Base-by-base conservation (phyloP, 1,140 invertebrate genomes). In the Tetramorium simillimum region DNA sequence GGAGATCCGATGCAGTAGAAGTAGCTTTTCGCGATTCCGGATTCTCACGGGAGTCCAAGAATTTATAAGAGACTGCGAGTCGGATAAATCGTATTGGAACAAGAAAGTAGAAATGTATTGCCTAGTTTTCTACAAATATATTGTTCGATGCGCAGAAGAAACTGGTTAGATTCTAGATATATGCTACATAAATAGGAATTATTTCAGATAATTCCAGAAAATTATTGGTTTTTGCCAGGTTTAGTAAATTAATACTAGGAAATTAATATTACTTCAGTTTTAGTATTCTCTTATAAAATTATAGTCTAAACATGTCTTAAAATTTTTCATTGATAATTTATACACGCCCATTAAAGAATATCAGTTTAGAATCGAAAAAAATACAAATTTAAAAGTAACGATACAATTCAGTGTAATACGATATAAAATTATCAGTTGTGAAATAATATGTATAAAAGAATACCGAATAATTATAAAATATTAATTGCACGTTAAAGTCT, bases 61-160 rank as follows among this genome's bases (percentile, higher is more conserved):
- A 84, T 84, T 84, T 84, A 84, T 84, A 84, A 84, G 80, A 84
- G 69, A 60, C 80, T 84, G 53, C 28, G 69, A 73, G 14, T 43
- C 67, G 21, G 40, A 82, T 82, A 84, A 84, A 84, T 84, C 40
- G 80, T 28, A 75, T 84, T 46, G 80, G 14, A 84, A 84, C 67
- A 58, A 73, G 80, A 84, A 84, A 58, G 53, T 75, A 49, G 53
- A 62, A 84, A 60, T 40, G 69, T 84, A 84, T 62, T 75, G 69
- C 53, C n/a, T 60, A 75, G 80, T 84, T 84, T 84, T 84, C 69
- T 75, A 75, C 69, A 60, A 84, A 84, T 82, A 60, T 12, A 12
- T 73, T 58, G 16, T 60, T 6, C 14, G 5, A 46, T 40, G 40
- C 12, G 21, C 21, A 12, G 10, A 58, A 21, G 3, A 73, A 60